A percentile compares a stretch with the other conserved stretches of the same genome.
These are phyloP conservation scores for Glandiceps talaboti DNA, from an alignment of 53 echinoderm and acorn worm species.

Conservation along the genomic window DNA sequence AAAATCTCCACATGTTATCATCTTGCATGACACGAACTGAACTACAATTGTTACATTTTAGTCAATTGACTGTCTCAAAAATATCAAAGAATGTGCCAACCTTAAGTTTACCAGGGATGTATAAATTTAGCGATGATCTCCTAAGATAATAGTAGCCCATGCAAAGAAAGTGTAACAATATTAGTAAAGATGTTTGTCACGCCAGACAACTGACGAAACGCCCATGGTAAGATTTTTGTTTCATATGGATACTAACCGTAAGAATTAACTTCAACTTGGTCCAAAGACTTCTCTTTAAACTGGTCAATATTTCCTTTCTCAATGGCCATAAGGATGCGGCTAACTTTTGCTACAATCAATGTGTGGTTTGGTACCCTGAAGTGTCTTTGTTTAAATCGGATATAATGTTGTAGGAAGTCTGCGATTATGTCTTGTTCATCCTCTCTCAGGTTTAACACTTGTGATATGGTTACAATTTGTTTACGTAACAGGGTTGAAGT, in stretches of 20 bases:
- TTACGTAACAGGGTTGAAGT: slow-evolving; percentile 39
- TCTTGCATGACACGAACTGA: too few species aligned
- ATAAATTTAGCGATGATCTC: too few species aligned
- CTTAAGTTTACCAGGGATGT: too few species aligned
- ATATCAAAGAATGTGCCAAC: too few species aligned
- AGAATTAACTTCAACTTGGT: slow-evolving; percentile 24
- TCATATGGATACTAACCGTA: slow-evolving; percentile 25
- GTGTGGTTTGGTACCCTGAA: slow-evolving; percentile 38
- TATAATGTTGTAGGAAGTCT: slow-evolving; percentile 29
- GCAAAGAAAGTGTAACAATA: too few species aligned
- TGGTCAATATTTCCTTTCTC: slow-evolving; percentile 41
- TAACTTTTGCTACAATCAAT: slow-evolving; percentile 30
- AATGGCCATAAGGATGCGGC: slow-evolving; percentile 28
- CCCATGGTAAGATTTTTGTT: too few species aligned
- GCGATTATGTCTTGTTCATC: slow-evolving; percentile 42
- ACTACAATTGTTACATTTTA: too few species aligned
- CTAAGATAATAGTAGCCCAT: too few species aligned
- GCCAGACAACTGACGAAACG: too few species aligned
- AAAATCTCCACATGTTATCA: too few species aligned
- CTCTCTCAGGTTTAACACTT: slow-evolving; percentile 31
- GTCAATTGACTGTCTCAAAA: too few species aligned
- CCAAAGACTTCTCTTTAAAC: slow-evolving; percentile 32
- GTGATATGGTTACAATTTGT: slow-evolving; percentile 40
- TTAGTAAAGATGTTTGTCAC: too few species aligned
- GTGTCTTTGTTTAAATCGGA: slow-evolving; percentile 20